Evolutionary conservation across 2,797 vertebrate genomes (phyloP), one percentile per base, ranked within the genome.

Genomic region (Limnodromus scolopaceus): DNA sequence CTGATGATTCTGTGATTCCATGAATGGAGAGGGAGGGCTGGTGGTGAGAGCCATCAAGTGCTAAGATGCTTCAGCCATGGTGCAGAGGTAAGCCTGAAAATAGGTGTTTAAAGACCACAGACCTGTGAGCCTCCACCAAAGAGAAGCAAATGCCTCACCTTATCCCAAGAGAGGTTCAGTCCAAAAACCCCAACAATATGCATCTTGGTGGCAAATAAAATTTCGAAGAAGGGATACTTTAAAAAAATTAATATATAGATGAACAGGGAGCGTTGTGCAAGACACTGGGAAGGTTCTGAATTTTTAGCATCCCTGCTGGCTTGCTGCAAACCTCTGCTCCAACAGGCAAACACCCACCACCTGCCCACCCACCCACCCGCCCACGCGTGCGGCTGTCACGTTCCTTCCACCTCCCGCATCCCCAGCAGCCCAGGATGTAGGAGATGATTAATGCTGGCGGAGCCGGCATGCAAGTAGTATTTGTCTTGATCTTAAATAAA

Each of bases 271-370:
- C 5, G 19, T 92, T 85, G 57, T 60, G 51, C 58, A 83, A 82
- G 86, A 60, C 58, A 87, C 79, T 64, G 23, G 87, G 64, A 71
- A 96, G 68, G n/a, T 54, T 72, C 66, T 86, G 84, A 89, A 80
- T 93, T 89, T 89, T n/a, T 92, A 76, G 77, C 6, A 32, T 55
- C 43, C 38, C 25, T 15, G 22, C 54, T 68, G 89, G 72, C 82
- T 92, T 82, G 41, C 49, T 96, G 87, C 86, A 95, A 97, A 91
- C 85, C 91, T 92, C 90, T 94, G 79, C 77, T 97, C 91, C 80
- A 87, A 74, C 86, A 75, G 48, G 82, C 95, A 74, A 85, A 84
- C 92, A 41, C 90, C 93, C 94, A 96, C 95, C 83, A 70, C 74
- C 6, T 14, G 30, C 28, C 85, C 14, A 57, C 79, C 6, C 23